Evolutionary conservation across 2,113 vertebrate species (phyloP), one percentile per base, ranked within the genome.

Genomic region (Notothenia coriiceps): DNA sequence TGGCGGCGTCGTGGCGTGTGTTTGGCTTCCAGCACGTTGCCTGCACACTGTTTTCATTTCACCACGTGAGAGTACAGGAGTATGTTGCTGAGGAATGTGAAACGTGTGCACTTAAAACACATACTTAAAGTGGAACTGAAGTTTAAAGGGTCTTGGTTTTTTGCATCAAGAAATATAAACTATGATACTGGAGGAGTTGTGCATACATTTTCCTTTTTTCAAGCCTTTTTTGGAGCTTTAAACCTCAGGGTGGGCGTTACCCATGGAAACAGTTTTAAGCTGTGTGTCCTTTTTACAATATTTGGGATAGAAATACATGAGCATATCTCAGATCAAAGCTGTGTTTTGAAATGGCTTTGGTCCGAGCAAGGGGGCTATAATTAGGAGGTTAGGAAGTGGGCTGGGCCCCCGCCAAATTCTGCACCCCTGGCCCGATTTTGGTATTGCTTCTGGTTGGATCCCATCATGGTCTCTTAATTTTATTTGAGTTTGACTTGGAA

Each of bases 1-100:
- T 85, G 78, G 85, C 51, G 33, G 40, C 10, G 51, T 67, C n/a
- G 76, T 79, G 59, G 67, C 33, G 49, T 67, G 86, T 87, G 86
- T 87, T 70, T 51, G 66, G 51, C 81, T 84, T 85, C 86, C 85
- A 89, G 77, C 61, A n/a, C 66, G 70, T 60, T 52, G 77, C 68
- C 69, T 83, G 66, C 64, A 60, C 80, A 76, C 70, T 63, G 72
- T 84, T 84, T 78, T 79, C 75, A 70, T 51, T 76, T 80, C 52
- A 77, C 52, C 78, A 77, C 49, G 64, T 68, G 65, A 87, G 72
- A 76, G 79, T 80, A 57, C 80, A 84, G 85, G 74, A 76, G 67
- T 76, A 83, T 59, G 46, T 55, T 73, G 62, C 75, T 22, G 47
- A 80, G 83, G 75, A 85, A 90, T 78, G 54, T 56, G 80, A 61